A percentile compares a stretch with the other conserved stretches of the same genome.
Conservation (phyloP, 1,140 invertebrate genomes). For the Drosophila lacteicornis region DNA sequence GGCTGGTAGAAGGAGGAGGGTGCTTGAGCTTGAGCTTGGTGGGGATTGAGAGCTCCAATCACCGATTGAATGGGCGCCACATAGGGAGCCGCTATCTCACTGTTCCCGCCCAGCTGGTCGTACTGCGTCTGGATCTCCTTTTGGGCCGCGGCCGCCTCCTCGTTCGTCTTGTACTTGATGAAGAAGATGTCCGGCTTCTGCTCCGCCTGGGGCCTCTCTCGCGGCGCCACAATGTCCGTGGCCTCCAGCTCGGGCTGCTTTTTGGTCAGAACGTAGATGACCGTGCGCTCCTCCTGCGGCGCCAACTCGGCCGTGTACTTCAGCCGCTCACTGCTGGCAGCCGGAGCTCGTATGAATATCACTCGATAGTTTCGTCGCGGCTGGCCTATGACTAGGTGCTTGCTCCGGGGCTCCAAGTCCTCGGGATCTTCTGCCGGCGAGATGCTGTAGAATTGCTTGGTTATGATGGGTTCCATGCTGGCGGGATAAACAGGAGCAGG, state of each 20-base stretch:
- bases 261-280: conserved; percentile 93
- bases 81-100: conserved; percentile 60
- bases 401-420: conserved; percentile 47
- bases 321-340: conserved; percentile 87
- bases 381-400: conserved; percentile 82
- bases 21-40: neutral
- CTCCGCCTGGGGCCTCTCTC: conserved; percentile 85
- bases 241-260: conserved; percentile 82
- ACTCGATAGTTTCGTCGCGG: conserved; percentile 93
- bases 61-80: conserved; percentile 67
- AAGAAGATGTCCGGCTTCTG: conserved; percentile 91
- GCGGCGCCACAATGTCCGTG: conserved; percentile 80
- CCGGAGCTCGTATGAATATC: conserved; percentile 93
- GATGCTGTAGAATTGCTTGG: conserved; percentile 76
- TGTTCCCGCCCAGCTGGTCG: conserved; percentile 72
- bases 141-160: conserved; percentile 82
- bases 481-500: no score
- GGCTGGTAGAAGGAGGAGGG: neutral
- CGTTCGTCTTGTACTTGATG: conserved; percentile 90
- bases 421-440: conserved; percentile 77
- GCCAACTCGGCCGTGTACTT: conserved; percentile 87
- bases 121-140: conserved; percentile 78
- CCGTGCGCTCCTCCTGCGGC: conserved; percentile 92
- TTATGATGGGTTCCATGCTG: conserved; percentile 55
- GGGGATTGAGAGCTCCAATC: conserved; percentile 47